phyloP scores from a whole-genome alignment of 2,113 vertebrate genomes.

The Propithecus coquereli region DNA sequence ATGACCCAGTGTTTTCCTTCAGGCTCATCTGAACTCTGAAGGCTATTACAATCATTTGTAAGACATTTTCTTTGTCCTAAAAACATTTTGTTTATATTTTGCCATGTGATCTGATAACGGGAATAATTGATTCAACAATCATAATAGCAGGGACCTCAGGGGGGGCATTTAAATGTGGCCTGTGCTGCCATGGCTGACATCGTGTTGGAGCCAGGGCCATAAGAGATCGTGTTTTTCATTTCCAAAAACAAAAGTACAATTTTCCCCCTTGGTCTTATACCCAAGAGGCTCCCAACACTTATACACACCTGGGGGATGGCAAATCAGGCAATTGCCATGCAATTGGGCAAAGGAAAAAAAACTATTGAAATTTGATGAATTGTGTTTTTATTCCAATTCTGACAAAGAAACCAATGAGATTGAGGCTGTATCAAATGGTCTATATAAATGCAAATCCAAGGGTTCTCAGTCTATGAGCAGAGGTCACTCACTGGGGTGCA shows the following conservation, averaged over 20 bases:
- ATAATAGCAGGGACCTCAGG: not conserved
- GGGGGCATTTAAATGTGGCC: slow-evolving; percentile 12
- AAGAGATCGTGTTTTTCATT: slow-evolving; percentile 46
- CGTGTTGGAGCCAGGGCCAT: not conserved
- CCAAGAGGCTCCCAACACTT: not conserved
- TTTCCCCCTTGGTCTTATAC: not conserved
- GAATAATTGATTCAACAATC: slow-evolving; percentile 33
- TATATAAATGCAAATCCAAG: slow-evolving; percentile 22
- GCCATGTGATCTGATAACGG: slow-evolving; percentile 32
- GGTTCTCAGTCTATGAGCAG: not conserved
- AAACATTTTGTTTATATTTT: slow-evolving; percentile 35
- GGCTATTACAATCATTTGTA: slow-evolving; percentile 26
- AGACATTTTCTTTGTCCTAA: slow-evolving; percentile 32
- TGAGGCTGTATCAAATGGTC: not conserved
- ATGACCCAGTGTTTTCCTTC: slow-evolving; percentile 51
- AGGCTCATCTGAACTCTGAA: slow-evolving; percentile 45
- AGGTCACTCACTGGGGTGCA: not conserved
- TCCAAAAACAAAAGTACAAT: slow-evolving; percentile 32
- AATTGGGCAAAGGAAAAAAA: not conserved
- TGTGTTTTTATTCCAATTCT: slow-evolving; percentile 23
- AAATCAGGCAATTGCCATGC: not conserved
- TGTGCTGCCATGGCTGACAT: slow-evolving; percentile 23
- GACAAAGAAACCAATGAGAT: not conserved
- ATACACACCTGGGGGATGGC: not conserved
- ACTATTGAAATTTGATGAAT: not conserved